Evolutionary conservation across 2,797 vertebrate genomes (phyloP), one percentile per base, ranked within the genome.

Genomic region (Lophius americanus): DNA sequence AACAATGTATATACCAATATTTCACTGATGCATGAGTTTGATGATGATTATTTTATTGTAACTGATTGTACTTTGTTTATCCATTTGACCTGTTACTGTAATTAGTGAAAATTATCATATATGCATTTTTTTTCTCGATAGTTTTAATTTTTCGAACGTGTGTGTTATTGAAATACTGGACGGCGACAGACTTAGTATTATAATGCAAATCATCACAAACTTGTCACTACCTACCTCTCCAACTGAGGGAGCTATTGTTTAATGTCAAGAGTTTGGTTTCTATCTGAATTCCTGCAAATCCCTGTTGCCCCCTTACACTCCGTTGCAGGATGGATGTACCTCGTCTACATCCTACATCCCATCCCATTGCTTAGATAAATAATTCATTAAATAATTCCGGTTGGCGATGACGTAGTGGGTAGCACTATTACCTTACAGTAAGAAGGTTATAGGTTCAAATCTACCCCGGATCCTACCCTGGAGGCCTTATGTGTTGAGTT

Each of bases 191-290:
- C 23, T 66, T 68, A 65, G 70, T 75, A 54, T 86, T 81, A 64
- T 72, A 74, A 72, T 65, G 64, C 75, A 88, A 72, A 84, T 58
- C 42, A 62, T 75, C 83, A 80, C 73, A 83, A 77, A 75, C 80
- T 58, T 57, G 52, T 84, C 75, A 74, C 52, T 75, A 88, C 86
- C 91, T 92, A 91, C 92, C 92, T 93, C 93, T 94, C 86, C 77
- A 65, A 69, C 64, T 72, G 60, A 87, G 70, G 81, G 75, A 86
- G 44, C 23, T 23, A 23, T 23, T 23, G 23, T 23, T 23, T 23
- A 4, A 9, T 11, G 44, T 13, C 4, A 11, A 4, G 9, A 11
- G 44, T 46, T 46, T 46, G 23, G 23, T 23, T 23, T 23, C 23
- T 23, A 23, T 23, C 23, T 23, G 23, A 23, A 23, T 23, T 23